Conservation (phyloP, 2,888 invertebrate genomes). For the Acholoe squamosa region DNA sequence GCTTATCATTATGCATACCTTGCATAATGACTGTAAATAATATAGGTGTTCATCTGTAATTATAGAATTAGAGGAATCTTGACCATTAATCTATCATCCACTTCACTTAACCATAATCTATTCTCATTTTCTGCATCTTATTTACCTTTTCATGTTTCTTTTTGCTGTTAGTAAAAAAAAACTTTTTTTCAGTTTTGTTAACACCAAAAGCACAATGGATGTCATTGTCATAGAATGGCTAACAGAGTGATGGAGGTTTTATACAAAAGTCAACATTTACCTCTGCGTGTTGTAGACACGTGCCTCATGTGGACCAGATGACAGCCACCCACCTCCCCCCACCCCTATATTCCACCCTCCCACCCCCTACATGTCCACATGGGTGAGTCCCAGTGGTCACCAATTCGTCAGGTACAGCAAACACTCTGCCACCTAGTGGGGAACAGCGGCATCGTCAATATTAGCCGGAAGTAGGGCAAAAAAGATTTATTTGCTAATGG, state of each 20-base stretch:
- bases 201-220: neutral
- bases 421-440: neutral
- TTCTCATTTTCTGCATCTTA: too few relatives aligned
- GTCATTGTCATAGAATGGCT: neutral
- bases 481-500: neutral
- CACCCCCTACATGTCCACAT: neutral
- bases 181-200: too few relatives aligned
- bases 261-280: conserved; percentile 27
- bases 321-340: neutral
- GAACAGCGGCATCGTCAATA: neutral
- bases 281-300: neutral
- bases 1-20: too few relatives aligned
- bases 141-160: too few relatives aligned
- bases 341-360: neutral
- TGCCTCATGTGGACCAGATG: conserved; percentile 2
- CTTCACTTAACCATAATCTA: too few relatives aligned
- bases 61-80: too few relatives aligned
- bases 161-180: too few relatives aligned
- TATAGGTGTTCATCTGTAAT: too few relatives aligned
- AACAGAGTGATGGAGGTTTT: neutral
- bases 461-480: neutral
- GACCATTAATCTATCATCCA: too few relatives aligned
- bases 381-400: neutral
- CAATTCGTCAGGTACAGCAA: neutral
- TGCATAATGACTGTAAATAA: too few relatives aligned